Evolutionary conservation across 1,140 invertebrate species (phyloP).

Genomic region (Listronotus oregonensis): DNA sequence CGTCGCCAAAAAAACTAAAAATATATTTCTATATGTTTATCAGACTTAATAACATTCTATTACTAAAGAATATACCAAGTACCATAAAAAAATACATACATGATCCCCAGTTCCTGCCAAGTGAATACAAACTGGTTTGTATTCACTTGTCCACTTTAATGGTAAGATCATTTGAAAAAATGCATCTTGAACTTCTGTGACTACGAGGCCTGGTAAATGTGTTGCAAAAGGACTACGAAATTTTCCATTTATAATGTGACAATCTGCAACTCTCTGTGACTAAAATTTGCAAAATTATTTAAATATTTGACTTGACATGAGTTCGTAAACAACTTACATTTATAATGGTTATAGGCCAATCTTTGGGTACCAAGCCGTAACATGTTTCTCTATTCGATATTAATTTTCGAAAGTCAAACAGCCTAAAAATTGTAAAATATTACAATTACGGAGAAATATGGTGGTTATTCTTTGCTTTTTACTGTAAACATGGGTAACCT

Average conservation of each 20-base stretch:
- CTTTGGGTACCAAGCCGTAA: slow-evolving; percentile 76
- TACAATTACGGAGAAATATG: not conserved
- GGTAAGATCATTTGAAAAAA: slow-evolving; percentile 87
- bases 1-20: slow-evolving; percentile 90
- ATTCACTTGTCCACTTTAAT: slow-evolving; percentile 72
- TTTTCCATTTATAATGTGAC: slow-evolving; percentile 81
- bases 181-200: slow-evolving; percentile 78
- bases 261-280: slow-evolving; percentile 64
- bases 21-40: slow-evolving; percentile 9
- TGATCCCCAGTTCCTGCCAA: slow-evolving; percentile 98
- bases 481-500: not conserved
- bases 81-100: slow-evolving; percentile 63
- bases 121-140: slow-evolving; percentile 90
- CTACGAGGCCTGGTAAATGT: slow-evolving; percentile 85
- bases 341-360: slow-evolving; percentile 88
- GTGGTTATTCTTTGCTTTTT: not conserved
- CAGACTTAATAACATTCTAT: no score
- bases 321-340: slow-evolving; percentile 67
- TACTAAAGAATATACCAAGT: no score
- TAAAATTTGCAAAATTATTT: slow-evolving; percentile 1
- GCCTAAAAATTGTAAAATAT: slow-evolving; percentile 62
- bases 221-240: slow-evolving; percentile 86
- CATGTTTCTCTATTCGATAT: slow-evolving; percentile 83
- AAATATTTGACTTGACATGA: not conserved
- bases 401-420: slow-evolving; percentile 89